Conservation (phyloP, 2,888 invertebrate species). For the Scaptodrosophila latifasciaeformis region DNA sequence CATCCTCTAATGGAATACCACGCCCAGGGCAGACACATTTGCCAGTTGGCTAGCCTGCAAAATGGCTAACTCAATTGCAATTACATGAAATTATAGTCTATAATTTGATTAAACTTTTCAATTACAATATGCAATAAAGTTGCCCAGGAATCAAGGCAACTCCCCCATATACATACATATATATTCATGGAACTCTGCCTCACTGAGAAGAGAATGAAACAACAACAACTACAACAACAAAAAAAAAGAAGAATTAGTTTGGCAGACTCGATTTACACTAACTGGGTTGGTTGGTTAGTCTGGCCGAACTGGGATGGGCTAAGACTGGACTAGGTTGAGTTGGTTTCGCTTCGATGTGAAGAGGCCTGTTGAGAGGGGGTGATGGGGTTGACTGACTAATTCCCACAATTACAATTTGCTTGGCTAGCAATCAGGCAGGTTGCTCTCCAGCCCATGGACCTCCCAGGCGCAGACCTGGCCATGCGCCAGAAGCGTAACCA, state of each 20-base stretch:
- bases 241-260: conserved; percentile 8
- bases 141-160: conserved; percentile 33
- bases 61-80: conserved; percentile 10
- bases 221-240: background rate
- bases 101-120: conserved; percentile 67
- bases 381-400: conserved; percentile 43
- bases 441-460: conserved; percentile 17
- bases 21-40: too few relatives aligned
- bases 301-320: conserved; percentile 11
- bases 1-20: too few relatives aligned
- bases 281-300: conserved; percentile 15
- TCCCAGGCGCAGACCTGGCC: conserved; percentile 43
- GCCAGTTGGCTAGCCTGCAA: background rate
- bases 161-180: too few relatives aligned
- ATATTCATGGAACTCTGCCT: too few relatives aligned
- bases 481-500: conserved; percentile 37
- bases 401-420: conserved; percentile 68
- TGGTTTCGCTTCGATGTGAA: conserved; percentile 1
- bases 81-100: conserved; percentile 61
- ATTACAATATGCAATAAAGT: conserved; percentile 67
- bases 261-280: background rate
- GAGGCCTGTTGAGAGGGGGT: background rate
- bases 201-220: too few relatives aligned
- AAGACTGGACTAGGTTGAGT: background rate
- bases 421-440: conserved; percentile 61